These are phyloP conservation scores for Chiroxiphia lanceolata DNA, from an alignment of 2,797 vertebrate species.

Conservation along the genomic window DNA sequence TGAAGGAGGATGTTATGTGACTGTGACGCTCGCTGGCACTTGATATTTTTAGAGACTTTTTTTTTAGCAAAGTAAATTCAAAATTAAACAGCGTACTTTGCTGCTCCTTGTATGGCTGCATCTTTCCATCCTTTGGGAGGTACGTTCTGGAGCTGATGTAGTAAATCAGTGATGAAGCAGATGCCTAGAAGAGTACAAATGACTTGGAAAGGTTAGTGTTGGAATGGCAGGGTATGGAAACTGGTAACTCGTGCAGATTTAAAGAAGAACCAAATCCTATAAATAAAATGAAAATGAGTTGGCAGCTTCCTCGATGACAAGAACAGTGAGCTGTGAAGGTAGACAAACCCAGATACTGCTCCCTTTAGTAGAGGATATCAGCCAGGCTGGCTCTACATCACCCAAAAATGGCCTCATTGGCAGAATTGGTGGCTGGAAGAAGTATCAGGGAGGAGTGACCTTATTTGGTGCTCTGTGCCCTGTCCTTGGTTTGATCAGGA, in stretches of 20 bases:
- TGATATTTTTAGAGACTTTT: slow-evolving; percentile 44
- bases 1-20: background rate
- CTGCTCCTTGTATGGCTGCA: slow-evolving; percentile 52
- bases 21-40: slow-evolving; percentile 12
- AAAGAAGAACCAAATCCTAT: background rate
- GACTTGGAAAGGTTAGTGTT: background rate
- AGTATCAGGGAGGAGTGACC: background rate
- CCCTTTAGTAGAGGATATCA: background rate
- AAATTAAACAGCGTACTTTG: slow-evolving; percentile 16
- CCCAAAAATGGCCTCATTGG: background rate
- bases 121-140: slow-evolving; percentile 16
- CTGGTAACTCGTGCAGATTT: background rate
- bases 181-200: background rate
- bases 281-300: background rate
- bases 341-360: background rate
- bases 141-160: background rate
- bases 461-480: background rate
- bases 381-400: background rate
- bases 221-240: background rate
- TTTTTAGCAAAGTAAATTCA: slow-evolving; percentile 36
- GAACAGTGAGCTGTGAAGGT: background rate
- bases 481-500: background rate
- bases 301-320: background rate
- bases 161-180: slow-evolving; percentile 4
- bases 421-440: background rate